Evolutionary conservation across 2,113 vertebrate genomes (phyloP), one percentile per base, ranked within the genome.

Genomic region (Epinephelus moara): DNA sequence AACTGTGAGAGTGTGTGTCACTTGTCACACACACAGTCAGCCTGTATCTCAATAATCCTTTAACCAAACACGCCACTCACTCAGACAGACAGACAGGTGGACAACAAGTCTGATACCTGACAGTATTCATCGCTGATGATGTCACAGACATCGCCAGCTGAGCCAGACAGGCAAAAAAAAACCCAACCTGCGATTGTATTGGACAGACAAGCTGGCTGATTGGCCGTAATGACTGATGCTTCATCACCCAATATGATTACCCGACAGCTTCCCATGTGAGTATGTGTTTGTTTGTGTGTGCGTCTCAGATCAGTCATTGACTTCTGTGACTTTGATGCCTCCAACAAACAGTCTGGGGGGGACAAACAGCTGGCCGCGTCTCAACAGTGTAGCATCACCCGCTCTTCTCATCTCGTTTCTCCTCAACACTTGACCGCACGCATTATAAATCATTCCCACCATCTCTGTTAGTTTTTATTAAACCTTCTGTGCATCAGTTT

Each of bases 161-260:
- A 42, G 62, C 49, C 72, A 70, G 52, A 40, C 27, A 30, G 47
- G 21, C 6, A 3, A 9, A 45, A 4, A 50, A 18, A 27, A 57
- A 52, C 33, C 10, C 57, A 33, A 52, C 25, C 27, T 45, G 40
- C 0, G 0, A 30, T 49, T 0, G 18, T 49, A 62, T 87, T 87
- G 67, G 85, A 59, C 40, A 15, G 33, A 56, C 4, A 5, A 49
- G 50, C 13, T 42, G 59, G 17, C 42, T 60, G 85, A 81, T 81
- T 78, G 81, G 81, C 21, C 18, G 63, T n/a, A 13, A 78, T 69
- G 85, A 81, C 52, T 56, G 74, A 75, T 10, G 57, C 78, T 14
- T 63, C 4, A 8, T 73, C 68, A 78, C 69, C 62, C 62, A 69
- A 11, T 59, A 61, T 17, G 45, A 83, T 61, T 50, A 42, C 19